phyloP scores from a whole-genome alignment of 1,140 invertebrate genomes.

The Bombus waltoni region DNA sequence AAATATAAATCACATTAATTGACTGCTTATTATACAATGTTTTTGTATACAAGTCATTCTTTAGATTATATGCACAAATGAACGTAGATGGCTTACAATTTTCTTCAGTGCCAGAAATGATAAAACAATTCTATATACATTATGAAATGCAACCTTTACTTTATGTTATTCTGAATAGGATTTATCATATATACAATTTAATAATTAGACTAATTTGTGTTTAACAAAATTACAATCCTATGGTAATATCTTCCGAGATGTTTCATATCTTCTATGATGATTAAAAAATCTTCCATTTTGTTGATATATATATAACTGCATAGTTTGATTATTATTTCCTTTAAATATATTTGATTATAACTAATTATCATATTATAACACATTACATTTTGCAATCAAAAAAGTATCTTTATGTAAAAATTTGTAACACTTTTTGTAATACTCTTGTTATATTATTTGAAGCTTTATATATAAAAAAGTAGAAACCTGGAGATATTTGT shows the following conservation, averaged over 20 bases:
- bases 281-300: neutral
- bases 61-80: neutral
- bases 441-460: no score
- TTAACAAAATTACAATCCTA: neutral
- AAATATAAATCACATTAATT: neutral
- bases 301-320: neutral
- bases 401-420: neutral
- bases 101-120: slow-evolving; percentile 1
- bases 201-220: neutral
- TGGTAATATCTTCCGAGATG: slow-evolving; percentile 19
- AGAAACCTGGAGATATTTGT: neutral
- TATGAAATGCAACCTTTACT: neutral
- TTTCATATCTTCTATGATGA: slow-evolving; percentile 10
- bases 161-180: neutral
- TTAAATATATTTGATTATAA: neutral
- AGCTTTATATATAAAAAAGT: neutral
- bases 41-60: neutral
- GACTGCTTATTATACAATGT: neutral
- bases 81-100: slow-evolving; percentile 18
- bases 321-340: neutral
- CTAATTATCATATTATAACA: neutral
- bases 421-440: no score
- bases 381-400: no score
- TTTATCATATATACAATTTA: neutral
- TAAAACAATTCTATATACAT: neutral